Conservation (phyloP, 2,888 invertebrate genomes). For the Adelognathus sp. region DNA sequence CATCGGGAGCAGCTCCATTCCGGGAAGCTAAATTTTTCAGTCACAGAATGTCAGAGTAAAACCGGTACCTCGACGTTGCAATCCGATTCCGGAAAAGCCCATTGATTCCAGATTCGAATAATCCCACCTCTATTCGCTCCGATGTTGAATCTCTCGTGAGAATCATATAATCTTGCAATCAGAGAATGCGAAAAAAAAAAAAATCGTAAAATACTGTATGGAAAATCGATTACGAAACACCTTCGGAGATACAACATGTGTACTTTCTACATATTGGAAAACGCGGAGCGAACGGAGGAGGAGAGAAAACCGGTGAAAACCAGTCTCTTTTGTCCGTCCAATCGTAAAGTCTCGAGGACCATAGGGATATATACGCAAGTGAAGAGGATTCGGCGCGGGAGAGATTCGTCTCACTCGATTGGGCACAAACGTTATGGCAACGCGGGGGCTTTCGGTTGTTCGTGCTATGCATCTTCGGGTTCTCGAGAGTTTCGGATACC, state of each 20-base stretch:
- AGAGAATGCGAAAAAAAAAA: too few relatives aligned
- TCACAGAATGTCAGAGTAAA: not conserved
- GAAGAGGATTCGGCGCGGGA: slow-evolving; percentile 25
- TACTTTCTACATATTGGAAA: too few relatives aligned
- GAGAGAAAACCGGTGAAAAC: not conserved
- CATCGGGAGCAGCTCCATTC: not conserved
- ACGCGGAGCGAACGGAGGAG: not conserved
- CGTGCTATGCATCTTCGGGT: slow-evolving; percentile 69
- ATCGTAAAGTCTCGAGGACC: slow-evolving; percentile 6
- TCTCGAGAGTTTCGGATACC: slow-evolving; percentile 42
- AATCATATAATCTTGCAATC: too few relatives aligned
- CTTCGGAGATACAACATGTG: too few relatives aligned
- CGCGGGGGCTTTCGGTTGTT: slow-evolving; percentile 21
- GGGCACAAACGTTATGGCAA: slow-evolving; percentile 40
- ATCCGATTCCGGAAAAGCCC: not conserved
- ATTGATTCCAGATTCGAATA: not conserved
- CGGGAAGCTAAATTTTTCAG: not conserved
- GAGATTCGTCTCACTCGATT: slow-evolving; percentile 47
- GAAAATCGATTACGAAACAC: not conserved
- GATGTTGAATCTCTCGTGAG: too few relatives aligned
- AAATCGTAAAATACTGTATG: not conserved
- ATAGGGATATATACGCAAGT: not conserved
- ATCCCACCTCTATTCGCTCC: too few relatives aligned
- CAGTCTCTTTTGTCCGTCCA: slow-evolving; percentile 15
- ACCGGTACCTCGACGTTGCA: not conserved